phyloP scores from a whole-genome alignment of 1,140 invertebrate species.

The Thrips palmi region DNA sequence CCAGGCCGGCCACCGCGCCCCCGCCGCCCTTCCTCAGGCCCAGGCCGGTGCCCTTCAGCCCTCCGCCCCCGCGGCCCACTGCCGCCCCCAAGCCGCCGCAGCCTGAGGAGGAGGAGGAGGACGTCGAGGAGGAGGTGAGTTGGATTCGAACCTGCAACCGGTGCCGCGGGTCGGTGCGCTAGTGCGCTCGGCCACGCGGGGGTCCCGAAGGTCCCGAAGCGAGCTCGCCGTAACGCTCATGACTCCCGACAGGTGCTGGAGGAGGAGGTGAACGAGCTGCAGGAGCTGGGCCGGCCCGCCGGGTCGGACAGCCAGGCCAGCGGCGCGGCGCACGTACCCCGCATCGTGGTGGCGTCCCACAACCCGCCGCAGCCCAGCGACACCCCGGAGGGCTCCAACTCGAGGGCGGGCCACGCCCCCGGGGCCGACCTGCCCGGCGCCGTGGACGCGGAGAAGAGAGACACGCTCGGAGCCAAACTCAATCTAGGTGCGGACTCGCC shows the following conservation, averaged over 20 bases:
- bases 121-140: constrained; percentile 15
- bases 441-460: constrained; percentile 37
- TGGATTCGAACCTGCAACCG: constrained; percentile 1
- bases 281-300: no score
- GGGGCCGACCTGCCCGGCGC: constrained; percentile 37
- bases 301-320: no score
- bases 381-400: constrained; percentile 31
- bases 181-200: no score
- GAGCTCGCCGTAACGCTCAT: no score
- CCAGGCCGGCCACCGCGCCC: constrained; percentile 18
- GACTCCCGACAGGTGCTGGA: no score
- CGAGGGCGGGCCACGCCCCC: constrained; percentile 28
- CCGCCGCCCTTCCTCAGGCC: constrained; percentile 12
- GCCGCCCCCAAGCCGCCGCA: constrained; percentile 10
- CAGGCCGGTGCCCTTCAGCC: background rate
- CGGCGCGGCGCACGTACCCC: constrained; percentile 25
- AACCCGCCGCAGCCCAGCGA: constrained; percentile 36
- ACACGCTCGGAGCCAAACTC: constrained; percentile 49
- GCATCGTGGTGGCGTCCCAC: constrained; percentile 38
- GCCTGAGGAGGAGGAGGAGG: constrained; percentile 12
- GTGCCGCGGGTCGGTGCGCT: no score
- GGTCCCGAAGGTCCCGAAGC: no score
- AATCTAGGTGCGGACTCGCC: constrained; percentile 37
- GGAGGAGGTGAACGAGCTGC: no score
- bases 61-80: constrained; percentile 12